Conservation (phyloP, 37 sponge, comb jelly and placozoan species). For the Axinella damicornis region DNA sequence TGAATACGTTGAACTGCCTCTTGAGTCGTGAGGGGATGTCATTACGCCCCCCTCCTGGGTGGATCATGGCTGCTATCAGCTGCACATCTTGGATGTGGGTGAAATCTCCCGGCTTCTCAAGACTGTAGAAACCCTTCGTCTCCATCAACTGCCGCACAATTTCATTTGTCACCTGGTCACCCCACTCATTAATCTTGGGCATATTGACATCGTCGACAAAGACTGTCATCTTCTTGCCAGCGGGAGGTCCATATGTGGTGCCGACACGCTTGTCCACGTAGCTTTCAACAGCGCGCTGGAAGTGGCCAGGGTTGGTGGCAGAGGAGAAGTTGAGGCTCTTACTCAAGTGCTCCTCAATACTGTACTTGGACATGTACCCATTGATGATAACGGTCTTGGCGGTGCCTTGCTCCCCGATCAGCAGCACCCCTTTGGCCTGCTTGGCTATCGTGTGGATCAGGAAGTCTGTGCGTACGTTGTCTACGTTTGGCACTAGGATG, state of each 20-base stretch:
- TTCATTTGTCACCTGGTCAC: slow-evolving; percentile 99
- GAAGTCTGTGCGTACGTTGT: slow-evolving; percentile 97
- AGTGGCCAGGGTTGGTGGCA: slow-evolving; percentile 92
- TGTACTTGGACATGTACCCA: slow-evolving; percentile 93
- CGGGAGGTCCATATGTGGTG: slow-evolving; percentile 98
- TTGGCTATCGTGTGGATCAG: slow-evolving; percentile 94
- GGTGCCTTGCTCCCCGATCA: slow-evolving; percentile 99
- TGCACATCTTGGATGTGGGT: slow-evolving; percentile 97
- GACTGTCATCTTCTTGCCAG: slow-evolving; percentile 99
- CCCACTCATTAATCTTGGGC: slow-evolving; percentile 99
- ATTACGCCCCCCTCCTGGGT: slow-evolving; percentile 99
- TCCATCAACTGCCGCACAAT: slow-evolving; percentile 98
- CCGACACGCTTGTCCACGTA: slow-evolving; percentile 99
- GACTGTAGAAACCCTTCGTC: slow-evolving; percentile 96
- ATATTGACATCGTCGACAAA: slow-evolving; percentile 99
- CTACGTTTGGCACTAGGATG: slow-evolving; percentile 98
- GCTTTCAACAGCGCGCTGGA: slow-evolving; percentile 98
- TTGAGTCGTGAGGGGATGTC: slow-evolving; percentile 98
- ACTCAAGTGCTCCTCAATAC: slow-evolving; percentile 91
- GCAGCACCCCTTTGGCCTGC: slow-evolving; percentile 91
- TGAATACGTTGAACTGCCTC: slow-evolving; percentile 93
- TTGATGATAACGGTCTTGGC: slow-evolving; percentile 99
- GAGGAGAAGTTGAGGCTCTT: slow-evolving; percentile 98
- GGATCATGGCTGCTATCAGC: slow-evolving; percentile 96
- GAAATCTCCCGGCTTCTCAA: slow-evolving; percentile 99